Percentiles rank a stretch among this genome's conserved stretches.
phyloP scores from a whole-genome alignment of 2,888 invertebrate genomes.

The Drosophila mimetica region DNA sequence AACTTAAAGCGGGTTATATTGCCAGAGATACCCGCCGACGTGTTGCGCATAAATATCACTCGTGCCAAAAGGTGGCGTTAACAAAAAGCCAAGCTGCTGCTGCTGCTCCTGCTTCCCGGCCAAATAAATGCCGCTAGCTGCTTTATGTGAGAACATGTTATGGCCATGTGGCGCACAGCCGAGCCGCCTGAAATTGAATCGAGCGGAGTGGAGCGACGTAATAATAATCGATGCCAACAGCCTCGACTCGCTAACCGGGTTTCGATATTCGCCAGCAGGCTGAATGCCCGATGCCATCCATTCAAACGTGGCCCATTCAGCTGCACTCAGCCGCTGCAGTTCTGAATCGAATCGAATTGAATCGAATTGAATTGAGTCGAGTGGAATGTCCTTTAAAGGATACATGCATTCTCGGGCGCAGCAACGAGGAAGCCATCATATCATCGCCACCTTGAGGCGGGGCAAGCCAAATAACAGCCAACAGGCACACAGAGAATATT shows the following conservation, averaged over 20 bases:
- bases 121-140: constrained; percentile 33
- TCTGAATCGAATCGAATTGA: constrained; percentile 12
- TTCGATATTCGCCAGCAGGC: constrained; percentile 21
- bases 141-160: constrained; percentile 32
- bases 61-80: constrained; percentile 53
- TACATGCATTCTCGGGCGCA: constrained; percentile 15
- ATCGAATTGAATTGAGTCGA: constrained; percentile 10
- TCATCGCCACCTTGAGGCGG: constrained; percentile 2
- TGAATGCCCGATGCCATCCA: constrained; percentile 37
- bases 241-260: constrained; percentile 14
- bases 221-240: constrained; percentile 62
- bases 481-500: too few species aligned
- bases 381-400: constrained; percentile 13
- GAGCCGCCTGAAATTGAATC: constrained; percentile 32
- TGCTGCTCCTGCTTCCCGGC: too few species aligned
- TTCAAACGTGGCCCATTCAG: constrained; percentile 42
- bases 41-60: constrained; percentile 69
- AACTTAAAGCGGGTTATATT: constrained; percentile 74
- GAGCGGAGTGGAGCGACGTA: constrained; percentile 9
- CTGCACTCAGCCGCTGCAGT: constrained; percentile 37
- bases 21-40: constrained; percentile 64
- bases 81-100: constrained; percentile 52
- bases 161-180: constrained; percentile 22
- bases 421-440: constrained; percentile 16
- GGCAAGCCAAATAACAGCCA: constrained; percentile 2